These are phyloP conservation scores for Tromatobia lineatoria DNA, from an alignment of 2,888 invertebrate species.

Conservation along the genomic window DNA sequence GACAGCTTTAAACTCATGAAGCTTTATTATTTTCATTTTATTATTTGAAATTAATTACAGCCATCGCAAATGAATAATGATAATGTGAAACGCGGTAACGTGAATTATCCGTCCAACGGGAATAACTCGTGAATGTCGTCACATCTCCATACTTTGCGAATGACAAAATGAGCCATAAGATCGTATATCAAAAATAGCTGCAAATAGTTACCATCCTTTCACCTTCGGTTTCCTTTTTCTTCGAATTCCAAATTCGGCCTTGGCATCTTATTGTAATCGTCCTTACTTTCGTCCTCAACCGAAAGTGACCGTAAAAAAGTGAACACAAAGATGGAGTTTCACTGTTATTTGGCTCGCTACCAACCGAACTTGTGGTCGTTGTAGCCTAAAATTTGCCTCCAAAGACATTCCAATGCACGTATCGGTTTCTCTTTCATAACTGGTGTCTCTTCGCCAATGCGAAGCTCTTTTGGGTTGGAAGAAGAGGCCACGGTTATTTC, in stretches of 20 bases:
- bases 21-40: constrained; percentile 5
- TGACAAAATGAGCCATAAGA: not conserved
- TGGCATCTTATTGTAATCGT: constrained; percentile 40
- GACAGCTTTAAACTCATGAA: constrained; percentile 41
- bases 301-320: constrained; percentile 41
- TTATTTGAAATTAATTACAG: not conserved
- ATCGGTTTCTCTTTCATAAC: constrained; percentile 32
- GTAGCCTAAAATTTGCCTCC: constrained; percentile 31
- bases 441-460: constrained; percentile 41
- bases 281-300: constrained; percentile 57
- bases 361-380: constrained; percentile 57
- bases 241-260: constrained; percentile 37
- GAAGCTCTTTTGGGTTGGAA: constrained; percentile 41
- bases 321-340: constrained; percentile 31
- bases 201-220: not conserved
- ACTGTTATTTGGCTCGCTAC: constrained; percentile 69
- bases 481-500: constrained; percentile 34
- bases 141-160: constrained; percentile 1
- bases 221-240: not conserved
- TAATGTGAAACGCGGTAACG: constrained; percentile 48
- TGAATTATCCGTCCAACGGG: constrained; percentile 68
- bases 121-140: constrained; percentile 40
- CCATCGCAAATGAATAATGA: constrained; percentile 7
- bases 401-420: constrained; percentile 29
- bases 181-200: not conserved